Evolutionary conservation across 2,797 vertebrate species (phyloP).

Genomic region (Myotis planiceps): DNA sequence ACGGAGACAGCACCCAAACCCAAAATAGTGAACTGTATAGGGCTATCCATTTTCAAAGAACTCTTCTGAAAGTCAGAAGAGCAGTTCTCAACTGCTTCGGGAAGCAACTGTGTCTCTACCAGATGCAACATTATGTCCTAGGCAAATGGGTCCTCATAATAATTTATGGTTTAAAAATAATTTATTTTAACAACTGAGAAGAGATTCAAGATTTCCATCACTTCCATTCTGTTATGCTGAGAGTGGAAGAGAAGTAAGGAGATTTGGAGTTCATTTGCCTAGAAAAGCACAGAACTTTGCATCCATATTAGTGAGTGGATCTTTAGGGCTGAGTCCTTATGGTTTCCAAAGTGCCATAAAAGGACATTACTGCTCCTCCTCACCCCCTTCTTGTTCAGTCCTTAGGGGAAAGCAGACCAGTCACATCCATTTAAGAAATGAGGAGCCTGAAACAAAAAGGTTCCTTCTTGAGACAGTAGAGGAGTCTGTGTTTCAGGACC

Average conservation of each 20-base stretch:
- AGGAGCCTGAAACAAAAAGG: background rate
- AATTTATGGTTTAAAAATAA: background rate
- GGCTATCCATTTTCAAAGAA: background rate
- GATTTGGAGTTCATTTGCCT: background rate
- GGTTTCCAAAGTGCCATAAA: background rate
- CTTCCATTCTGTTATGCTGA: background rate
- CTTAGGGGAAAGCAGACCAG: background rate
- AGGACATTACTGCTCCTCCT: background rate
- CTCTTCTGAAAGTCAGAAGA: background rate
- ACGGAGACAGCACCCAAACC: background rate
- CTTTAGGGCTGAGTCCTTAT: background rate
- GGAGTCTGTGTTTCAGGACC: background rate
- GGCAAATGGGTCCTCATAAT: background rate
- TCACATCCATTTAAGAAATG: background rate
- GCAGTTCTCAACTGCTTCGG: background rate
- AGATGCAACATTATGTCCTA: background rate
- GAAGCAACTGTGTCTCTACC: background rate
- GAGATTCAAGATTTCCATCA: background rate
- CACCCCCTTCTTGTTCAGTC: background rate
- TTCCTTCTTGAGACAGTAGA: background rate
- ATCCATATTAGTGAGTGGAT: background rate
- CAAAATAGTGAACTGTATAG: background rate
- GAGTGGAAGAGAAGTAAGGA: background rate
- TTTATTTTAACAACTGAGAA: conserved; percentile 11
- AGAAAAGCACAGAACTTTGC: background rate